Base-by-base conservation (phyloP, 2,797 vertebrate genomes). In the Phrynocephalus guinanensis region DNA sequence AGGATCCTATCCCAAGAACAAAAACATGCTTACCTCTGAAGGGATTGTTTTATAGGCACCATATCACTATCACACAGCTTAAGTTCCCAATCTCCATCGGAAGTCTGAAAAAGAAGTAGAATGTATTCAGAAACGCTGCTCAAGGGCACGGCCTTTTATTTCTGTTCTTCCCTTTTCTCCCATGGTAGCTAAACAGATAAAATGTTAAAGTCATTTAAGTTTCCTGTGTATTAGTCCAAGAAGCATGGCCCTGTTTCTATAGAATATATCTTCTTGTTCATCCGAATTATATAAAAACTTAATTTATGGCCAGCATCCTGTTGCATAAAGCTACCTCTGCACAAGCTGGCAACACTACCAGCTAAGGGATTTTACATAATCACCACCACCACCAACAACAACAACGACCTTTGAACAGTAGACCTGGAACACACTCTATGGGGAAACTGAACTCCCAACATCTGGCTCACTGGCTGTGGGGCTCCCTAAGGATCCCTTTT, bases 11-110 rank as follows among this genome's bases (percentile, higher is more conserved):
- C 28, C 56, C n/a, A 22, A 70, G 71, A 82, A 15, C 28, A 15
- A 3, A 6, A 0, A 7, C 85, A 79, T 82, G 94, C 94, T 95
- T 95, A 98, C 97, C 97, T 97, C 89, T 95, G 94, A 93, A 97
- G 94, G 6, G 97, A 97, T 33, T 85, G 95, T 70, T 92, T 95
- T 86, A 97, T 95, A 85, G 95, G 95, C 83, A 95, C 92, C 86
- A 91, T 87, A 81, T 94, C 96, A 60, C 92, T 84, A 90, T 95
- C 93, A 82, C 77, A 82, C 2, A 77, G n/a, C 22, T 94, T 91
- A 30, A 92, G 73, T 86, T 93, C 92, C 88, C 87, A 93, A 90
- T 92, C 94, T 86, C 94, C 93, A 83, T 93, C 93, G 84, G 86
- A 91, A 91, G 86, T 66, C 96, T 97, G 48, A 33, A 83, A 77